Base-by-base conservation (phyloP, 2,888 invertebrate genomes). In the Baccha elongata region DNA sequence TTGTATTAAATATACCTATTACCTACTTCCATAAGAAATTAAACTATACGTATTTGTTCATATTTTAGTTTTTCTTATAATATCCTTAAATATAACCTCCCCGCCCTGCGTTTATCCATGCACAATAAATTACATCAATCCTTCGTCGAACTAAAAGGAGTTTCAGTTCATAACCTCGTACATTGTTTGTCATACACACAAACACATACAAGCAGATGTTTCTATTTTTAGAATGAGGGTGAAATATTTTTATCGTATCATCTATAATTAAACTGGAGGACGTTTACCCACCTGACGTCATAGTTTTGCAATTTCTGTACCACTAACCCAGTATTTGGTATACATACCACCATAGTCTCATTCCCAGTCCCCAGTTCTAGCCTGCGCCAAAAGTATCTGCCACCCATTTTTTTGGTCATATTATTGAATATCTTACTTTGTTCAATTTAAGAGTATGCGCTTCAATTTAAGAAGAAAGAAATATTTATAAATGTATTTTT, bases 211-310 rank as follows among this genome's bases (percentile, higher is more conserved):
- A n/a, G 8, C 26, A 29, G 37, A 62, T 42, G 40, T 23, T 35
- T 72, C 83, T 83, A 83, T 83, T 83, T 83, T 83, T 83, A 83
- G 83, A 83, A 72, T 62, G 62, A 58, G 68, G 74, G 72, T 60
- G 73, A 65, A 55, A 79, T 76, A 71, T 79, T 73, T 72, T 76
- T 72, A 76, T 83, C 69, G 48, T 85, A 81, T 73, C 81, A 76
- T 84, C 85, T 79, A 85, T 85, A 76, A 75, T 78, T 75, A 80
- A 84, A 76, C 84, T 58, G 83, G 86, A 86, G 87, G 86, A 85
- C 87, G 85, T 87, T 87, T 87, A 87, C 87, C 87, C 85, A 86
- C 85, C 75, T 87, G 87, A 87, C 87, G 87, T 87, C 87, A 87
- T 86, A 50, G 85, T 85, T 86, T 69, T 76, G 84, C 84, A 84